Percentiles rank a stretch among this genome's conserved stretches.
Conservation (phyloP, 2,888 invertebrate genomes). For the Clistopyga incitator region DNA sequence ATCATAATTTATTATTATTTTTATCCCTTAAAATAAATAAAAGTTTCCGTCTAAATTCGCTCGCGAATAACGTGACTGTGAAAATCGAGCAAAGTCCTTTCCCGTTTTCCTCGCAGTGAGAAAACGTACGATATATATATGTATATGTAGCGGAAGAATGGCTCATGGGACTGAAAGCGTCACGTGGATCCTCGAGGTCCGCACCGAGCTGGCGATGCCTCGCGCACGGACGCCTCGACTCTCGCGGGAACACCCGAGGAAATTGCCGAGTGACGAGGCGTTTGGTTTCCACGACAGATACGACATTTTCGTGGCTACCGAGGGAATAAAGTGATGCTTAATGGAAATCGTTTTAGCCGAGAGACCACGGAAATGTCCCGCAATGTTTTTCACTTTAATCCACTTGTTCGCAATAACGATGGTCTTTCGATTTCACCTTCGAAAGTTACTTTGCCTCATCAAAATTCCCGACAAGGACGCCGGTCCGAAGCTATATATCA, state of each 20-base stretch:
- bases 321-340: slow-evolving; percentile 32
- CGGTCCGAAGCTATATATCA: slow-evolving; percentile 74
- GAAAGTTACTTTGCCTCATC: slow-evolving; percentile 78
- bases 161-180: slow-evolving; percentile 38
- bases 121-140: slow-evolving; percentile 33
- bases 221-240: slow-evolving; percentile 19
- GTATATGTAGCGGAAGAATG: slow-evolving; percentile 28
- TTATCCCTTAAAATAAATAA: no score
- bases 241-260: slow-evolving; percentile 40
- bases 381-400: slow-evolving; percentile 13
- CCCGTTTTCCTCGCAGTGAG: neutral
- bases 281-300: slow-evolving; percentile 44
- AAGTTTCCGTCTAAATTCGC: slow-evolving; percentile 9
- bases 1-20: neutral
- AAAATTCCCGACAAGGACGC: slow-evolving; percentile 77
- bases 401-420: neutral
- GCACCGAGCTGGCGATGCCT: neutral
- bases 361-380: slow-evolving; percentile 23
- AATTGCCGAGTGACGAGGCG: slow-evolving; percentile 54
- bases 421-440: neutral
- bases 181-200: slow-evolving; percentile 35
- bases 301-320: slow-evolving; percentile 57
- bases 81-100: slow-evolving; percentile 35
- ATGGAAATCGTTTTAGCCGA: slow-evolving; percentile 46
- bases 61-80: slow-evolving; percentile 25